Base-by-base conservation (phyloP, 1,140 invertebrate species). In the Dendrolimus kikuchii region DNA sequence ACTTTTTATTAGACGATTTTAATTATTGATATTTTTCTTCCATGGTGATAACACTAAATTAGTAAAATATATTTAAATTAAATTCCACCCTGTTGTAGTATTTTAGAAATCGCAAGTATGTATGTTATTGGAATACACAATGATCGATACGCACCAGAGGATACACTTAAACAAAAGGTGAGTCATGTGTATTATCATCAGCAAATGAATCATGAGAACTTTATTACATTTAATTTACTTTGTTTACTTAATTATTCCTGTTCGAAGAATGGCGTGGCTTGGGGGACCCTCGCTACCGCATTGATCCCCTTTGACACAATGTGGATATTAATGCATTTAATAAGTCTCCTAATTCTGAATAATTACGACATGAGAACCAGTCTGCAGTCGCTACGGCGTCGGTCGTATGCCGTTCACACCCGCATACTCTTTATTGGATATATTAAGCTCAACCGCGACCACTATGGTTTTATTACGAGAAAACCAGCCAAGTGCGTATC, bases 341-440 rank as follows among this genome's bases (percentile, higher is more conserved):
- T 23, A 67, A 66, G 60, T 62, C 52, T 57, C n/a, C 61, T 74
- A 74, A 75, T 77, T 68, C 66, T 66, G 59, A 74, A 74, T 81
- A 81, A 81, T 77, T 79, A 77, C 70, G 53, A 65, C 59, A 66
- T 74, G 62, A 62, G 62, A 68, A 61, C 53, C 40, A 51, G 60
- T 38, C 57, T 38, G 50, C 38, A 50, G 60, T 46, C 62, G 53
- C 64, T 59, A 59, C 62, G 60, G 57, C 58, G 57, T 62, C 62
- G 55, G 49, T 49, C 59, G 59, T 54, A 63, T 50, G 55, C 44
- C 50, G 53, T 51, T 61, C 61, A 57, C 58, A 59, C 77, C 77
- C 77, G 77, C 80, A 82, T 83, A 62, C 44, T 53, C 73, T 82
- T 81, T 79, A 83, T 81, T 81, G 70, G 68, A 45, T 23, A 23